Evolutionary conservation across 1,140 invertebrate genomes (phyloP).

Genomic region (Drosophila ohnishii): DNA sequence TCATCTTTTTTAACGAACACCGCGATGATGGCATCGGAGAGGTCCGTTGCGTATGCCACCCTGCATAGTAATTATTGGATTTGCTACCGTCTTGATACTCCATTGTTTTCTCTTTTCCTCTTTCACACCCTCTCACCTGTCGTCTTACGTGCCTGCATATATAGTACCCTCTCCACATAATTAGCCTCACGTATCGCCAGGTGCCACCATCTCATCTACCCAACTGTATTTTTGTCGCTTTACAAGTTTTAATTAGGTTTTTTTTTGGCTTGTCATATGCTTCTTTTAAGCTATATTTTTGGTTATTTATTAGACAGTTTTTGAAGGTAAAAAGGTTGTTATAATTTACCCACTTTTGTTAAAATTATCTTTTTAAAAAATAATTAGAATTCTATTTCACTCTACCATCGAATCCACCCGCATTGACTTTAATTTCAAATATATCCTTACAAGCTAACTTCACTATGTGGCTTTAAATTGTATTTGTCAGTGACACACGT

Average conservation of each 20-base stretch:
- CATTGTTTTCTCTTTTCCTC: conserved; percentile 50
- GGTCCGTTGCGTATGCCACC: conserved; percentile 35
- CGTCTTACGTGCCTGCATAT: not conserved
- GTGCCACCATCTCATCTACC: conserved; percentile 41
- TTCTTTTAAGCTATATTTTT: not conserved
- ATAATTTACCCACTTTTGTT: not conserved
- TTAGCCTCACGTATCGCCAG: conserved; percentile 62
- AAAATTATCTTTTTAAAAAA: conserved; percentile 4
- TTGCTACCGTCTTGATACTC: conserved; percentile 46
- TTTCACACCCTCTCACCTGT: conserved; percentile 20
- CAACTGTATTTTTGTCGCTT: conserved; percentile 40
- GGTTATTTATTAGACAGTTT: conserved; percentile 25
- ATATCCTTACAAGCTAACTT: not conserved
- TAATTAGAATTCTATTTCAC: not conserved
- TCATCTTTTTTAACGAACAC: conserved; percentile 20
- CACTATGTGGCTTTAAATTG: conserved; percentile 9
- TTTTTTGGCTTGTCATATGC: conserved; percentile 21
- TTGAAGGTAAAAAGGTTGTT: not conserved
- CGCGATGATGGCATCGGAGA: conserved; percentile 12
- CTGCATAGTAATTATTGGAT: conserved; percentile 61
- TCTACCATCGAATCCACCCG: too few species aligned
- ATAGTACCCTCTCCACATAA: conserved; percentile 53
- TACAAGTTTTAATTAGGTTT: conserved; percentile 37
- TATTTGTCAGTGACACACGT: conserved; percentile 24
- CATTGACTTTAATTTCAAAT: not conserved